Percentiles rank a stretch among this genome's conserved stretches.
Evolutionary conservation across 2,797 vertebrate genomes (phyloP).

Genomic region (Schizopygopsis pylzovi): DNA sequence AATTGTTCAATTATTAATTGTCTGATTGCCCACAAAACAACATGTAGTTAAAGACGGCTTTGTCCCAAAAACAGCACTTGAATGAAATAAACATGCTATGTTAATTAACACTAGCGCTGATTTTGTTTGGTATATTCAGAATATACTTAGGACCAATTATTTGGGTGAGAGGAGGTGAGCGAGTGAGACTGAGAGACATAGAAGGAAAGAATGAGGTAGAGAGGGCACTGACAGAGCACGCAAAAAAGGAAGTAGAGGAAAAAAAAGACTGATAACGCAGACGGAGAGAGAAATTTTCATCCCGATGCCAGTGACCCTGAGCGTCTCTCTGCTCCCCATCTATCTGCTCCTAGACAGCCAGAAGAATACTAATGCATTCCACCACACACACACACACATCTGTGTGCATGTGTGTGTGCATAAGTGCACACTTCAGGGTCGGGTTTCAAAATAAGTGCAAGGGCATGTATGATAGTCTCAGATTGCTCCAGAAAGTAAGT

Average conservation of each 20-base stretch:
- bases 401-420: neutral
- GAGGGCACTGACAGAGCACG: neutral
- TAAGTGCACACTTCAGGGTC: conserved; percentile 25
- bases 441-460: conserved; percentile 25
- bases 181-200: conserved; percentile 6
- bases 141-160: neutral
- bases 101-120: neutral
- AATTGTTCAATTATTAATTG: too few species aligned
- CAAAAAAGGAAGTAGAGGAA: conserved; percentile 6
- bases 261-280: conserved; percentile 14
- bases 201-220: neutral
- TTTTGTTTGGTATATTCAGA: neutral
- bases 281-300: conserved; percentile 59
- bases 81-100: neutral
- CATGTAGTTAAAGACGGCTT: neutral
- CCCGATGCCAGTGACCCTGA: conserved; percentile 53
- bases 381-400: conserved; percentile 20
- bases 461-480: conserved; percentile 1
- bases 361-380: conserved; percentile 45
- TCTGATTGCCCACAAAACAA: neutral
- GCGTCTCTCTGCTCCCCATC: conserved; percentile 29
- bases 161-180: neutral
- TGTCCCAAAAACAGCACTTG: neutral
- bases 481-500: conserved; percentile 1
- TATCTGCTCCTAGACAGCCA: conserved; percentile 28